Evolutionary conservation across 2,113 vertebrate genomes (phyloP).

Genomic region (Phycodurus eques): DNA sequence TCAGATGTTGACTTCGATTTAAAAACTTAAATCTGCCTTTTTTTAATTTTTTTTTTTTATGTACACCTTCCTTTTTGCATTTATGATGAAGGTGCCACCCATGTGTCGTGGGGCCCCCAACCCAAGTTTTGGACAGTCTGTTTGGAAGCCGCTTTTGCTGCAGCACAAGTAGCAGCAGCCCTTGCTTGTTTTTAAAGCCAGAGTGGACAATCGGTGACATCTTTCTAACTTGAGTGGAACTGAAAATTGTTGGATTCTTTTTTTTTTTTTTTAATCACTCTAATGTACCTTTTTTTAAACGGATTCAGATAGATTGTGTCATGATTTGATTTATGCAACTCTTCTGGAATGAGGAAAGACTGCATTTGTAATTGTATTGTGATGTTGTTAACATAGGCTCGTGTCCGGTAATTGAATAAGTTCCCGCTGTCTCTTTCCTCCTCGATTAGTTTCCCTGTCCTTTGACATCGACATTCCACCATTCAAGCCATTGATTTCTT

Average conservation of each 20-base stretch:
- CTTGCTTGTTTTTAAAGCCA: constrained; percentile 34
- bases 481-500: constrained; percentile 42
- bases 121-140: neutral
- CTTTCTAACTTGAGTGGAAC: constrained; percentile 52
- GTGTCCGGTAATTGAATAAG: constrained; percentile 69
- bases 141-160: neutral
- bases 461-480: constrained; percentile 68
- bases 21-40: constrained; percentile 37
- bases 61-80: constrained; percentile 22
- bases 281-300: constrained; percentile 70
- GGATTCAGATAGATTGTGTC: constrained; percentile 71
- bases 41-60: constrained; percentile 43
- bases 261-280: constrained; percentile 40
- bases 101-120: neutral
- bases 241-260: constrained; percentile 27
- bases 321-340: constrained; percentile 72
- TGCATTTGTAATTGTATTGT: constrained; percentile 70
- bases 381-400: constrained; percentile 66
- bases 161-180: constrained; percentile 21
- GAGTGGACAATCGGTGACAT: constrained; percentile 58
- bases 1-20: constrained; percentile 44
- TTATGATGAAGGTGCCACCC: constrained; percentile 33
- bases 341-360: constrained; percentile 67
- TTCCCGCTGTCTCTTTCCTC: constrained; percentile 64
- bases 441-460: constrained; percentile 49